Base-by-base conservation (phyloP, 2,113 vertebrate genomes). In the Salvelinus namaycush region DNA sequence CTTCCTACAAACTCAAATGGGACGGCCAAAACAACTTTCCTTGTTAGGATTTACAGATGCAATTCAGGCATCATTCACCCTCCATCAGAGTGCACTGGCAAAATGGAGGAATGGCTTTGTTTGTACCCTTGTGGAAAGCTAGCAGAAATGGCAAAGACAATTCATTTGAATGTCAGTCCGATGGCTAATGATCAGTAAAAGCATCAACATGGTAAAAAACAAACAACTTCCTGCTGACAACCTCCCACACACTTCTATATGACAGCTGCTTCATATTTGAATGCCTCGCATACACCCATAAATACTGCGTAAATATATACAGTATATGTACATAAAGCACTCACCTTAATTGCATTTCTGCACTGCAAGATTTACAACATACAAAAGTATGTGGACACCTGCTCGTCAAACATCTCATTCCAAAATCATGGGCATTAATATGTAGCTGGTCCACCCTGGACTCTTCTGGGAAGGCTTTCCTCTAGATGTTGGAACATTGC, bases 241-340 rank as follows among this genome's bases (percentile, higher is more conserved):
- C 24, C n/a, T 51, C 44, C 44, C 24, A 75, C 44, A 68, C 84
- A 73, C 59, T 67, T 79, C 76, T 72, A 80, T 74, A 81, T 76
- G 75, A 77, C 5, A 14, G 68, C 14, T 26, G 22, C 72, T 69
- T 75, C 24, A 57, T 76, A 60, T 60, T 59, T 77, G 68, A 76
- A 84, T 34, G 59, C 62, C 24, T 72, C 72, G 16, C 31, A 76
- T 73, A 81, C 59, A 86, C 77, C n/a, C 72, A 85, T 82, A 87
- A 82, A 90, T 80, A 90, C 85, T 79, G 77, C 69, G 70, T 76
- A 81, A 24, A 66, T 27, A 66, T 66, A 66, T 66, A 66, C 64
- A 66, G 24, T 13, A 66, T 54, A 18, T 16, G 4, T 26, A 72
- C 26, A 72, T 11, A n/a, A 69, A 39, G n/a, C 44, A 9, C 49